phyloP scores from a whole-genome alignment of 2,888 invertebrate genomes.

The Meandrusa payeni region DNA sequence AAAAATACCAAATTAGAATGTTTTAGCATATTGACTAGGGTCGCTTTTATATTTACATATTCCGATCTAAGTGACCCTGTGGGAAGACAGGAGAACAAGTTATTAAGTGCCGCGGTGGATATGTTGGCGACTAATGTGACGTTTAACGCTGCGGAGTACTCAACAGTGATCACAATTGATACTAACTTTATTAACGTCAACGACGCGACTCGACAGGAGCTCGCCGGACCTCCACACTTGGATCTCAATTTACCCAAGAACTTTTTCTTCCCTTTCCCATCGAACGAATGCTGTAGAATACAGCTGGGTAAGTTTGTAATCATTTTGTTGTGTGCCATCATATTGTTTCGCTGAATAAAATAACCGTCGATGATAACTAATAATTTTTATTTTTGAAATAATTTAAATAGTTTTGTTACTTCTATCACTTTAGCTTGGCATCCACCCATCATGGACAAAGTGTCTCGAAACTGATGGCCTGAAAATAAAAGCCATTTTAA shows the following conservation, averaged over 20 bases:
- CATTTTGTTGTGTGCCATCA: slow-evolving; percentile 28
- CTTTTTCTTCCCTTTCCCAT: slow-evolving; percentile 86
- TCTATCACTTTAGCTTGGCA: slow-evolving; percentile 73
- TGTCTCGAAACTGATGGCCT: slow-evolving; percentile 60
- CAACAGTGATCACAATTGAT: slow-evolving; percentile 55
- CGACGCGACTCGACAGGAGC: slow-evolving; percentile 46
- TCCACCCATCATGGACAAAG: slow-evolving; percentile 57
- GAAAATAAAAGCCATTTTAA: slow-evolving; percentile 61
- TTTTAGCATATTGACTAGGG: slow-evolving; percentile 51
- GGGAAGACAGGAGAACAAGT: slow-evolving; percentile 42
- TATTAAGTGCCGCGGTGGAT: slow-evolving; percentile 43
- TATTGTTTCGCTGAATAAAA: slow-evolving; percentile 62
- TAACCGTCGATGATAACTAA: slow-evolving; percentile 63
- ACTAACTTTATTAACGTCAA: slow-evolving; percentile 60
- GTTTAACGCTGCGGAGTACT: slow-evolving; percentile 46
- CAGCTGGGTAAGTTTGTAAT: slow-evolving; percentile 26
- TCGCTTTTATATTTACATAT: slow-evolving; percentile 49
- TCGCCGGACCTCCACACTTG: slow-evolving; percentile 82
- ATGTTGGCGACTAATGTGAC: slow-evolving; percentile 42
- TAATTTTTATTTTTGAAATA: slow-evolving; percentile 76
- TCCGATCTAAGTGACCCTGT: slow-evolving; percentile 41
- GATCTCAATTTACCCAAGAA: slow-evolving; percentile 85
- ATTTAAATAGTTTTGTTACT: slow-evolving; percentile 75
- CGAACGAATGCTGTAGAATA: slow-evolving; percentile 38
- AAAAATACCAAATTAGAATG: slow-evolving; percentile 49